phyloP scores from a whole-genome alignment of 2,888 invertebrate genomes.

The Zhengitettix transpicula region DNA sequence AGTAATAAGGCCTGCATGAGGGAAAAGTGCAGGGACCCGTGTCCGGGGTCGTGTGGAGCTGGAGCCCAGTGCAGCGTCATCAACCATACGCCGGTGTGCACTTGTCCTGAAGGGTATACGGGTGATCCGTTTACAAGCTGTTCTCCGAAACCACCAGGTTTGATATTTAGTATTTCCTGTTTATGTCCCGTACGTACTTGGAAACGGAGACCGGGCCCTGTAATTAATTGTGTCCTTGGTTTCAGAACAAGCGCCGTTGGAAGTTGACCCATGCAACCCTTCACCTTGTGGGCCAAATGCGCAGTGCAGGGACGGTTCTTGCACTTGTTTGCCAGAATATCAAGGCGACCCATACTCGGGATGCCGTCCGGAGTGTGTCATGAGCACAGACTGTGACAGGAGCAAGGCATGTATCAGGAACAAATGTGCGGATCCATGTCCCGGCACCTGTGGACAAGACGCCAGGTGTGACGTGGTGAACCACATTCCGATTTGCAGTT shows the following conservation, averaged over 20 bases:
- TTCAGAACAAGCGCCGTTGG: constrained; percentile 9
- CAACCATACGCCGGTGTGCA: constrained; percentile 36
- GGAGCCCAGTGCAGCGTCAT: constrained; percentile 18
- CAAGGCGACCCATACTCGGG: constrained; percentile 54
- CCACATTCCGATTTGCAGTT: constrained; percentile 50
- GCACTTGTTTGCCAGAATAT: constrained; percentile 55
- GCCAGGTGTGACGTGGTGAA: constrained; percentile 44
- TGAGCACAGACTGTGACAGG: constrained; percentile 51
- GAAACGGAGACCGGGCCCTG: neutral
- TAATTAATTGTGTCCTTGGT: neutral
- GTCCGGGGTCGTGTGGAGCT: constrained; percentile 19
- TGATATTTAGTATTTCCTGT: neutral
- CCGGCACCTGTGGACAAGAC: constrained; percentile 42
- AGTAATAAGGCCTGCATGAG: constrained; percentile 20
- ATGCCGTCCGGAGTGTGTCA: constrained; percentile 62
- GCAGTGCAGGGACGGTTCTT: constrained; percentile 35
- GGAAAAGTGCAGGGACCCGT: constrained; percentile 21
- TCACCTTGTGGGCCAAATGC: constrained; percentile 22
- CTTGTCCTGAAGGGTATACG: constrained; percentile 17
- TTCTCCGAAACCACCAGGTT: constrained; percentile 11
- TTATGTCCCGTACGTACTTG: too few species aligned
- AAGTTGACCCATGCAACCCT: constrained; percentile 16
- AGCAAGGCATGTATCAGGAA: constrained; percentile 54
- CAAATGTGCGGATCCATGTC: constrained; percentile 59
- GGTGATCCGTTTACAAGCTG: constrained; percentile 21